These are phyloP conservation scores for Platerodrilus igneus DNA, from an alignment of 2,888 invertebrate genomes.

Conservation along the genomic window DNA sequence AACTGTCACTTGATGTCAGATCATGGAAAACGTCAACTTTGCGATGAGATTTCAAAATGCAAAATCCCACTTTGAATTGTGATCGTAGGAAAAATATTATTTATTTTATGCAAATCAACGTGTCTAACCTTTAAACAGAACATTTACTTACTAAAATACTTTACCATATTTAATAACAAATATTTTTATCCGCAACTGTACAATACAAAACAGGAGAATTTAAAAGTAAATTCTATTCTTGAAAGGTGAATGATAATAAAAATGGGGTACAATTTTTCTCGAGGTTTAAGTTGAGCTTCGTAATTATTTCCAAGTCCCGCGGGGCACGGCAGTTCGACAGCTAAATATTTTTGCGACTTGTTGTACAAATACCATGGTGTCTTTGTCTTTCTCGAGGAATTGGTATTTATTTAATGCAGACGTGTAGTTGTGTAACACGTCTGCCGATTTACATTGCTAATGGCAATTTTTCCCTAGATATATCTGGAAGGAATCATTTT, in stretches of 20 bases:
- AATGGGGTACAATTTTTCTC: constrained; percentile 48
- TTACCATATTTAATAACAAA: constrained; percentile 4
- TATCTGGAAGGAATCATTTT: constrained; percentile 41
- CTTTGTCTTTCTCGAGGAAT: constrained; percentile 17
- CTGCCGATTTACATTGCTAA: constrained; percentile 39
- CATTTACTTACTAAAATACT: background rate
- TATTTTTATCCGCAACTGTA: constrained; percentile 20
- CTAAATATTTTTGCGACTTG: constrained; percentile 22
- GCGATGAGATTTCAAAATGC: no score
- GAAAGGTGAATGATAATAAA: constrained; percentile 48
- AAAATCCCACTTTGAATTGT: no score
- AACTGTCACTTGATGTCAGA: no score
- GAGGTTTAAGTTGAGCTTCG: constrained; percentile 46
- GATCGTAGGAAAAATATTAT: no score
- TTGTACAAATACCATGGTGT: constrained; percentile 19
- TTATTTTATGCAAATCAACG: no score
- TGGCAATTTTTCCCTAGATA: constrained; percentile 41
- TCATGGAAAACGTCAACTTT: no score
- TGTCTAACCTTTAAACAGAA: background rate
- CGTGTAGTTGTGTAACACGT: constrained; percentile 16
- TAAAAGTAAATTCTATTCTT: constrained; percentile 40
- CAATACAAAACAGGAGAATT: constrained; percentile 24
- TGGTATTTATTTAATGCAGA: constrained; percentile 7
- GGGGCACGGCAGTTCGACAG: constrained; percentile 38
- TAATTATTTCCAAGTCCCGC: constrained; percentile 46